Conservation (phyloP, 2,888 invertebrate genomes). For the Blera fallax region DNA sequence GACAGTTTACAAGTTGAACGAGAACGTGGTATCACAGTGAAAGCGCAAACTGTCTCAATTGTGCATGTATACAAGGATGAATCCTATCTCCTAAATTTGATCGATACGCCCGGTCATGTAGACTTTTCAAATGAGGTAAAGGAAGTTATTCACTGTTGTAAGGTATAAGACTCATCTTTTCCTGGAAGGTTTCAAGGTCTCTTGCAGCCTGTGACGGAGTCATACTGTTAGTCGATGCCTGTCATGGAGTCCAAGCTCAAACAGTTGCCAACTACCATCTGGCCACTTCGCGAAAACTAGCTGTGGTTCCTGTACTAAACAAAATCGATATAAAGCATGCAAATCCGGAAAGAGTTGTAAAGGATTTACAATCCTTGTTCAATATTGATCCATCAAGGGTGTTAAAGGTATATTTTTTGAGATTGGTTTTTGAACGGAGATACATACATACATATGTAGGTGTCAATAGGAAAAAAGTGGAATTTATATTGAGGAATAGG, state of each 20-base stretch:
- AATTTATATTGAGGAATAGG: no score
- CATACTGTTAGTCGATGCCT: constrained; percentile 96
- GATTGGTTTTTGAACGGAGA: no score
- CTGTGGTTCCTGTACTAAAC: constrained; percentile 95
- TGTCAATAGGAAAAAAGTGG: no score
- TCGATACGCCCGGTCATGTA: constrained; percentile 99
- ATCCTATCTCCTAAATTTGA: constrained; percentile 93
- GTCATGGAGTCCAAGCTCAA: constrained; percentile 97
- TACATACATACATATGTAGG: no score
- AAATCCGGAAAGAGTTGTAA: constrained; percentile 90
- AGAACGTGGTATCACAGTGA: constrained; percentile 98
- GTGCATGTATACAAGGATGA: constrained; percentile 87
- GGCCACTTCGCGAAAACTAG: constrained; percentile 91
- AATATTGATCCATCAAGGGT: constrained; percentile 89
- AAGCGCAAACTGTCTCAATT: constrained; percentile 97
- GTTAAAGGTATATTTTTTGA: constrained; percentile 89
- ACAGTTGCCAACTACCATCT: constrained; percentile 98
- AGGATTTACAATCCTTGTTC: constrained; percentile 91
- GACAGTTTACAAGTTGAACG: constrained; percentile 93
- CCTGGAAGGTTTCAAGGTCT: constrained; percentile 88
- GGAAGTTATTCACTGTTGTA: not conserved
- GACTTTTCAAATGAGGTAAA: constrained; percentile 97
- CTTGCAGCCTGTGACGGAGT: constrained; percentile 97
- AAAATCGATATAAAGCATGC: constrained; percentile 98
- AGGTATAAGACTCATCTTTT: not conserved